phyloP scores from a whole-genome alignment of 2,797 vertebrate genomes.

The Chlorospingus semifuscus region DNA sequence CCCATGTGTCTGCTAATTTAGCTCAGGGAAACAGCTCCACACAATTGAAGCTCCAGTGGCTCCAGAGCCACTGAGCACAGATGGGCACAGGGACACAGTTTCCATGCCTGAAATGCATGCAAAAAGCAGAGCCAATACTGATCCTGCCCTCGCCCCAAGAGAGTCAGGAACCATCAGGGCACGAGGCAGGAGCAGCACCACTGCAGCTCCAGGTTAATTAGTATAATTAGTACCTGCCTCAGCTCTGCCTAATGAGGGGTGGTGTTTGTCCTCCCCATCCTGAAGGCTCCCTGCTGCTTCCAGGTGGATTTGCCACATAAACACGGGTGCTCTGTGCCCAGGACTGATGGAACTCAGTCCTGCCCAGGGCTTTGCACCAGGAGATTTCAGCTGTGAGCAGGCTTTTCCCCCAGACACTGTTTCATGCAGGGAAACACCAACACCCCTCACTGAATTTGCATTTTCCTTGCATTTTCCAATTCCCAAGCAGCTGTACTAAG shows the following conservation, averaged over 20 bases:
- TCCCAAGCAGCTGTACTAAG: background rate
- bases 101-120: background rate
- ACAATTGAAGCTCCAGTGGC: background rate
- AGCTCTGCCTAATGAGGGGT: background rate
- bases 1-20: background rate
- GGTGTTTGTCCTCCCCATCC: background rate
- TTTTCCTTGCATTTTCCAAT: background rate
- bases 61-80: background rate
- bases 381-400: background rate
- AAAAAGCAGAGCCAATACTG: background rate
- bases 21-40: background rate
- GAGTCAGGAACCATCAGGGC: background rate
- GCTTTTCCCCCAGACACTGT: background rate
- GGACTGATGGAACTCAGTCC: background rate
- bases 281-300: background rate
- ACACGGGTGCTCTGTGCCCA: background rate
- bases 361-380: background rate
- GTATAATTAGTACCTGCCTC: background rate
- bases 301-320: background rate
- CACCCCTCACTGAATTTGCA: background rate
- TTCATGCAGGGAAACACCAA: background rate
- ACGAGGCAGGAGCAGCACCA: fast-evolving
- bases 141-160: background rate
- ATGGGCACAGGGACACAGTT: background rate
- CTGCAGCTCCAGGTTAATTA: background rate